Evolutionary conservation across 2,797 vertebrate species (phyloP).

Genomic region (Phrynocephalus vlangalii): DNA sequence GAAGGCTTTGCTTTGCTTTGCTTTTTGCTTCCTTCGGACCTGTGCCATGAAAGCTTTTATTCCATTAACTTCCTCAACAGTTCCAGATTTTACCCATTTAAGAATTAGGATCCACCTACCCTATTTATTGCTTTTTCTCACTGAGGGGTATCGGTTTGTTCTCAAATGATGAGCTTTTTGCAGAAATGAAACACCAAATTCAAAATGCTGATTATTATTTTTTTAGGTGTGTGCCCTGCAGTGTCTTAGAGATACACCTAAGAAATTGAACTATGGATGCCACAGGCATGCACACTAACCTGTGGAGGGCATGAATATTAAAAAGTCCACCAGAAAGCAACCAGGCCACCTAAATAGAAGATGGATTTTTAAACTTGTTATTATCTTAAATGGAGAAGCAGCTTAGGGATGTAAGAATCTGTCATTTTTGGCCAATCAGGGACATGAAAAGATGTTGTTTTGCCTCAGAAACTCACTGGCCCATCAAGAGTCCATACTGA

Average conservation of each 20-base stretch:
- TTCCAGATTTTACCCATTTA: conserved; percentile 23
- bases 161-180: conserved; percentile 6
- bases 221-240: too few species aligned
- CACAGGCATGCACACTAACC: neutral
- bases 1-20: neutral
- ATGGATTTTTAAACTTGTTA: neutral
- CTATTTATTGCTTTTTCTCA: neutral
- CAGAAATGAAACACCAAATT: too few species aligned
- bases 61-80: conserved; percentile 4
- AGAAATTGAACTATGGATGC: neutral
- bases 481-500: too few species aligned
- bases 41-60: conserved; percentile 30
- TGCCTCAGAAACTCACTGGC: too few species aligned
- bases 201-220: neutral
- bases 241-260: neutral
- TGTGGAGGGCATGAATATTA: neutral
- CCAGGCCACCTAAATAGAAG: neutral
- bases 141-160: neutral
- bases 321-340: neutral
- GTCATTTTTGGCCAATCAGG: too few species aligned
- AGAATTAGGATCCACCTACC: conserved; percentile 4
- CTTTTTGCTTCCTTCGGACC: neutral
- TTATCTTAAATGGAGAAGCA: neutral
- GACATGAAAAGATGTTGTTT: too few species aligned
- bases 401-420: too few species aligned